A percentile compares a stretch with the other conserved stretches of the same genome.
Evolutionary conservation across 2,113 vertebrate genomes (phyloP).

Genomic region (Mola mola): DNA sequence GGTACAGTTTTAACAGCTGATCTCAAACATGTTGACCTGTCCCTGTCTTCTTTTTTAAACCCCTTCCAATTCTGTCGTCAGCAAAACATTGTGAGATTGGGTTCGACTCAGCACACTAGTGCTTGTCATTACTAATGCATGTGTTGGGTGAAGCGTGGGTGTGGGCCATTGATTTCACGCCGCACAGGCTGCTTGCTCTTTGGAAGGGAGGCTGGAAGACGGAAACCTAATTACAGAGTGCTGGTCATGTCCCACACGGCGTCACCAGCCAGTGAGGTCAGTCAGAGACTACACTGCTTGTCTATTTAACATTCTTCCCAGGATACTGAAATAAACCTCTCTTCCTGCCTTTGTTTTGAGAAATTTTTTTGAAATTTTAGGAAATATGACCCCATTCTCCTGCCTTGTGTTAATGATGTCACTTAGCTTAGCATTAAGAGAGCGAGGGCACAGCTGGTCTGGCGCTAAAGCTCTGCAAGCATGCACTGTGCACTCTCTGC

Average conservation of each 20-base stretch:
- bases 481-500: too few species aligned
- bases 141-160: constrained; percentile 27
- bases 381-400: too few species aligned
- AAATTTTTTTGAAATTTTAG: too few species aligned
- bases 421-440: too few species aligned
- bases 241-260: too few species aligned
- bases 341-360: background rate
- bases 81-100: constrained; percentile 8
- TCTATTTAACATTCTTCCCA: background rate
- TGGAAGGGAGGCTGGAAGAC: constrained; percentile 2
- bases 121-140: constrained; percentile 53
- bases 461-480: too few species aligned
- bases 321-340: background rate
- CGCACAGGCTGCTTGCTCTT: constrained; percentile 13
- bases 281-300: background rate
- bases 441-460: too few species aligned
- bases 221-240: constrained; percentile 34
- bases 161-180: constrained; percentile 47
- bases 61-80: constrained; percentile 8
- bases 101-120: background rate
- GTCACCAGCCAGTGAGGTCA: background rate
- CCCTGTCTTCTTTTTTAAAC: constrained; percentile 26
- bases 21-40: too few species aligned
- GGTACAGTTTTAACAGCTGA: too few species aligned
- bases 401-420: too few species aligned